A percentile compares a stretch with the other conserved stretches of the same genome.
These are phyloP conservation scores for Eustalomyia histrio DNA, from an alignment of 2,888 invertebrate species.

Conservation along the genomic window DNA sequence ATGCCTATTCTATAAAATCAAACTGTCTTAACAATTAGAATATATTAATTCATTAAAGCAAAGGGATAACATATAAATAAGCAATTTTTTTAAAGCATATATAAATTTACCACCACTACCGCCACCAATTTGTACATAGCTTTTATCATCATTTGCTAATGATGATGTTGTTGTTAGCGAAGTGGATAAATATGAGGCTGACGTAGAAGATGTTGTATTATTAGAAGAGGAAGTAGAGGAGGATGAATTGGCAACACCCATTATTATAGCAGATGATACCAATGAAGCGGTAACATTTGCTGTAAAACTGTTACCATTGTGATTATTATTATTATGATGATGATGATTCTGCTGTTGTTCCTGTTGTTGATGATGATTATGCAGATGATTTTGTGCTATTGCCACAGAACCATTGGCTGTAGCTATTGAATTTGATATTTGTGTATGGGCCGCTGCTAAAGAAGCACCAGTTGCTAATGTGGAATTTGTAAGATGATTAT, in stretches of 20 bases:
- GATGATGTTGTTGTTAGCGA: slow-evolving; percentile 66
- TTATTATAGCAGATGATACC: slow-evolving; percentile 62
- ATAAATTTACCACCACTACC: slow-evolving; percentile 67
- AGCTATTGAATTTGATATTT: slow-evolving; percentile 67
- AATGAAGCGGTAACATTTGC: slow-evolving; percentile 68
- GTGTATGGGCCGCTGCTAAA: slow-evolving; percentile 59
- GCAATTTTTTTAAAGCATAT: slow-evolving; percentile 22
- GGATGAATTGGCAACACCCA: slow-evolving; percentile 62
- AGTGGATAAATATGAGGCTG: slow-evolving; percentile 63
- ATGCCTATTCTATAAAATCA: neutral
- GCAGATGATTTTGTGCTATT: slow-evolving; percentile 70
- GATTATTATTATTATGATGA: slow-evolving; percentile 62
- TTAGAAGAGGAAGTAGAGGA: slow-evolving; percentile 57
- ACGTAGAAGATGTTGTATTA: slow-evolving; percentile 59
- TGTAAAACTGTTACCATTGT: slow-evolving; percentile 68
- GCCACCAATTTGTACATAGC: slow-evolving; percentile 72
- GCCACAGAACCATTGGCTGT: slow-evolving; percentile 73
- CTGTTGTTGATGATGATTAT: slow-evolving; percentile 64
- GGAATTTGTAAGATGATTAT: slow-evolving; percentile 40
- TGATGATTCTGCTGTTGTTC: slow-evolving; percentile 63
- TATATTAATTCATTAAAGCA: neutral
- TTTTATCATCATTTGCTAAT: slow-evolving; percentile 71
- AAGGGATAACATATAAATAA: neutral
- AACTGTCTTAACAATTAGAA: neutral
- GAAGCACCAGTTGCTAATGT: slow-evolving; percentile 53